Evolutionary conservation across 2,888 invertebrate genomes (phyloP), one percentile per base, ranked within the genome.

Genomic region (Syrphus vitripennis): DNA sequence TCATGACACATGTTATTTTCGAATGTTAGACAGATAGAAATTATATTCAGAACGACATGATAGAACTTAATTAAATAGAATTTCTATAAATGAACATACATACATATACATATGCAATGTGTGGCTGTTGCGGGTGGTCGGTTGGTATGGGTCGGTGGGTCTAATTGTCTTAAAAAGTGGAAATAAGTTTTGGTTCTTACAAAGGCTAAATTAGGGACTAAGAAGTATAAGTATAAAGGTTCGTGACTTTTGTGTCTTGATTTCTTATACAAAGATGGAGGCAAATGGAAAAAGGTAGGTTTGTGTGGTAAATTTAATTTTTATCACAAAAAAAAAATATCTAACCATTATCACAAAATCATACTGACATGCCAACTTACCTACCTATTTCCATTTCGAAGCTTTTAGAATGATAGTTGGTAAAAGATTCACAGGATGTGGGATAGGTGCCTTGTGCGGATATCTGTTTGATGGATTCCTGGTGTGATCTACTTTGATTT

Each of bases 41-140:
- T n/a, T 31, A n/a, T 61, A 57, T 59, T 50, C 16, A 1, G n/a
- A 48, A 65, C 57, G 72, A 72, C 65, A 81, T 69, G 65, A 34
- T 70, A 61, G 55, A 63, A 63, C 42, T 76, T 71, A 76, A 76
- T 81, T 76, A 80, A 59, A 80, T 67, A 29, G 29, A 61, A 57
- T 63, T 61, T 75, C 37, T 45, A 21, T 63, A 63, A n/a, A n/a
- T n/a, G n/a, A n/a, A n/a, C n/a, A n/a, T n/a, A n/a, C n/a, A n/a
- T n/a, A n/a, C n/a, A n/a, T n/a, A n/a, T n/a, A n/a, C n/a, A n/a
- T n/a, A n/a, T n/a, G n/a, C n/a, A 42, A 24, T 24, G 50, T 1
- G 14, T n/a, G n/a, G n/a, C n/a, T n/a, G 10, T 1, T 6, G 4
- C 1, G 19, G 9, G 0, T 7, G 50, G 10, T 3, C 19, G 48